These are phyloP conservation scores for Drosophila kokeensis DNA, from an alignment of 2,888 invertebrate species.

Conservation along the genomic window DNA sequence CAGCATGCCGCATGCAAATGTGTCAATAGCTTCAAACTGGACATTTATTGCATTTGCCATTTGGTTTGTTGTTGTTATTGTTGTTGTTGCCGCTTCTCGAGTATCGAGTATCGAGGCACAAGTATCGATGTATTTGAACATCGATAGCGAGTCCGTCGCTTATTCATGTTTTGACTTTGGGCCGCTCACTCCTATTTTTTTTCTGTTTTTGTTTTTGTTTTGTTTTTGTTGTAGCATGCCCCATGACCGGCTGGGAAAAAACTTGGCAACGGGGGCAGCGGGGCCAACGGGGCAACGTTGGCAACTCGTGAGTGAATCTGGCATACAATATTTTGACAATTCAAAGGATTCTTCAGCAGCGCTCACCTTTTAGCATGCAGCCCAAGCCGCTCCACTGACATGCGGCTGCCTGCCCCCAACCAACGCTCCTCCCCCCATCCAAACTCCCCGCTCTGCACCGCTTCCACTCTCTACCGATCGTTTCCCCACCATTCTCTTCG, in stretches of 20 bases:
- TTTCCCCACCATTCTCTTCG: slow-evolving; percentile 33
- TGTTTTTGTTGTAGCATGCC: slow-evolving; percentile 50
- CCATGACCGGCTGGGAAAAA: slow-evolving; percentile 68
- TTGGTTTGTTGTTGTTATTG: slow-evolving; percentile 22
- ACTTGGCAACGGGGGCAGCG: slow-evolving; percentile 31
- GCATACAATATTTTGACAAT: slow-evolving; percentile 81
- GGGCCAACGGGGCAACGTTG: slow-evolving; percentile 22
- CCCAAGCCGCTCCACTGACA: slow-evolving; percentile 38
- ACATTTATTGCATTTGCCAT: slow-evolving; percentile 77
- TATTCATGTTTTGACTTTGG: slow-evolving; percentile 62
- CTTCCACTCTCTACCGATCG: background rate
- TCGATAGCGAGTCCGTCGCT: slow-evolving; percentile 52
- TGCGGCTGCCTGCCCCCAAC: slow-evolving; percentile 37
- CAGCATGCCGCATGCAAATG: slow-evolving; percentile 72
- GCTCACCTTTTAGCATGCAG: slow-evolving; percentile 52
- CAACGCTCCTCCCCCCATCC: background rate
- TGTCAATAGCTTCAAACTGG: slow-evolving; percentile 80
- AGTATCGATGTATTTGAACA: slow-evolving; percentile 50
- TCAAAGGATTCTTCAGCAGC: slow-evolving; percentile 79
- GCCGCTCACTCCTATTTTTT: slow-evolving; percentile 57
- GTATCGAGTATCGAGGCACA: slow-evolving; percentile 44
- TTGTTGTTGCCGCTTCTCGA: slow-evolving; percentile 9
- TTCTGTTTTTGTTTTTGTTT: background rate
- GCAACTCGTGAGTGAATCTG: slow-evolving; percentile 78
- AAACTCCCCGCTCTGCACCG: background rate